phyloP scores from a whole-genome alignment of 2,888 invertebrate genomes.

The Harpalus rubripes region DNA sequence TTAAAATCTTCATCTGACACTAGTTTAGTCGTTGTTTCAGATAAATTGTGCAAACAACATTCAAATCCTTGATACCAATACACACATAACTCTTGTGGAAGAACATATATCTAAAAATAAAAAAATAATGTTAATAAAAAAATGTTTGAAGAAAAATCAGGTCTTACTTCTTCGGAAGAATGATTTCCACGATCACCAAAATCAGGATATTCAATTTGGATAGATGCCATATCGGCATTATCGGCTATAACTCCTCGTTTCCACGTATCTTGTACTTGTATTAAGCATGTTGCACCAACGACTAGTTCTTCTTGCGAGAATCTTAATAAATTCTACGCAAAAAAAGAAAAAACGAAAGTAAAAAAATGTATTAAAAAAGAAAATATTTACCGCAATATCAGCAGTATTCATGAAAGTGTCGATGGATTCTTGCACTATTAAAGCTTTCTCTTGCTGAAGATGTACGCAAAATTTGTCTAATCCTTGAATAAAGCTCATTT shows the following conservation, averaged over 20 bases:
- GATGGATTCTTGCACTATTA: constrained; percentile 70
- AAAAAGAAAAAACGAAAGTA: too few relatives aligned
- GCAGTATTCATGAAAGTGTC: constrained; percentile 72
- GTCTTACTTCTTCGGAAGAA: constrained; percentile 75
- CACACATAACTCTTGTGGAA: constrained; percentile 79
- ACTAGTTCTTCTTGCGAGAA: constrained; percentile 75
- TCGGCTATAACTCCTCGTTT: constrained; percentile 77
- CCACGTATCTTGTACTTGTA: constrained; percentile 75
- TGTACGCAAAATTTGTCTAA: constrained; percentile 77
- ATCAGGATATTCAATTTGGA: constrained; percentile 77
- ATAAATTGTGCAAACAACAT: constrained; percentile 79
- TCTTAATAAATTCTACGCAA: constrained; percentile 72
- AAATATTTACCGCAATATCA: constrained; percentile 72
- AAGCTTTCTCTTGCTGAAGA: constrained; percentile 75
- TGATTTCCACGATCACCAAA: constrained; percentile 77
- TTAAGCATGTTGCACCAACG: constrained; percentile 77
- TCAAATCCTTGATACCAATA: constrained; percentile 79
- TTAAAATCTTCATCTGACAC: constrained; percentile 79
- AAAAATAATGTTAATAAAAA: neutral
- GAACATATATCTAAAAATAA: constrained; percentile 77
- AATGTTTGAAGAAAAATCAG: too few relatives aligned
- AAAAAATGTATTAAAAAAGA: neutral
- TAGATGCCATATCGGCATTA: constrained; percentile 73
- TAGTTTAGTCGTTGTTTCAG: constrained; percentile 75
- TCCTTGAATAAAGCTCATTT: constrained; percentile 76